Conservation (phyloP, 2,797 vertebrate genomes). For the Prionace glauca region DNA sequence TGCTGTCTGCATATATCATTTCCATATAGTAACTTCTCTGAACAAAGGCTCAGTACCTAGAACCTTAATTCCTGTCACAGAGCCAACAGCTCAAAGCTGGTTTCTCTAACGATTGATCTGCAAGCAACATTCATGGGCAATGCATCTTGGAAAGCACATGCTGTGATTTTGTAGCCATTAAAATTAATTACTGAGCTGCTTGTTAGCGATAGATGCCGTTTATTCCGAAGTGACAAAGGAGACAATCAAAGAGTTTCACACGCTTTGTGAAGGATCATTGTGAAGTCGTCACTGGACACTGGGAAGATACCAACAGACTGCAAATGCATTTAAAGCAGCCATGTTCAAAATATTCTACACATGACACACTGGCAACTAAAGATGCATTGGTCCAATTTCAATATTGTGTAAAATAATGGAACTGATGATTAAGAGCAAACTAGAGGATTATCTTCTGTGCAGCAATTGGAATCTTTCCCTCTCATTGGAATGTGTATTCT, state of each 20-base stretch:
- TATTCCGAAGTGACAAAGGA: background rate
- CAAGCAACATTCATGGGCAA: background rate
- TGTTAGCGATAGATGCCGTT: background rate
- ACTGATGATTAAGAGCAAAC: background rate
- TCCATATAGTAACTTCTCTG: background rate
- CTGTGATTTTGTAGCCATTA: background rate
- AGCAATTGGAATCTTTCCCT: background rate
- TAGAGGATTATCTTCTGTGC: background rate
- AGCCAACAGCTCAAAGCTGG: background rate
- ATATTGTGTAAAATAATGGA: background rate
- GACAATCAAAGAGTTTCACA: background rate
- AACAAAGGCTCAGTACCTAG: background rate
- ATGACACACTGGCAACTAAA: background rate
- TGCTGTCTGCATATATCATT: background rate
- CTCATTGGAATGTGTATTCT: too few species aligned
- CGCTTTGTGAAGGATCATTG: background rate
- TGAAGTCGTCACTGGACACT: background rate
- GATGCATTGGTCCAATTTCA: background rate
- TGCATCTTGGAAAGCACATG: background rate
- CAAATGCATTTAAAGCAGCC: background rate
- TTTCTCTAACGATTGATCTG: background rate
- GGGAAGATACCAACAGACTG: background rate
- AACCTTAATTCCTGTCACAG: background rate
- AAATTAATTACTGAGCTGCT: background rate
- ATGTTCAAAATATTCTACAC: background rate